Evolutionary conservation across 2,888 invertebrate genomes (phyloP).

Genomic region (Achlya flavicornis): DNA sequence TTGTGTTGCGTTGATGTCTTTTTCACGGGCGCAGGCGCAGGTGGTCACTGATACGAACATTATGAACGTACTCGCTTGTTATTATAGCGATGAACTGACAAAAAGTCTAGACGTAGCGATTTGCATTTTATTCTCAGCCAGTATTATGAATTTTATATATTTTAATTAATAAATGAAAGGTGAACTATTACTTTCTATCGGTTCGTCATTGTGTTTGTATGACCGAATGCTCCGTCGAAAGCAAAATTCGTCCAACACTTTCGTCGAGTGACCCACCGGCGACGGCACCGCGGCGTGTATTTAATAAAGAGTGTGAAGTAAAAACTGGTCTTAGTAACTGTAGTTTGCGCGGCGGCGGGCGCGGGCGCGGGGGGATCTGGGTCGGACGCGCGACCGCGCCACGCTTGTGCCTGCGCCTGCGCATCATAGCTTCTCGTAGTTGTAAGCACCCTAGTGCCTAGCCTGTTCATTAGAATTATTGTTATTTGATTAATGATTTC

Average conservation of each 20-base stretch:
- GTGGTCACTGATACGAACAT: neutral
- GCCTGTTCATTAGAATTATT: neutral
- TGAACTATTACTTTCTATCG: conserved; percentile 77
- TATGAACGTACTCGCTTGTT: neutral
- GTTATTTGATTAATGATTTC: too few species aligned
- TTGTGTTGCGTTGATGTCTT: conserved; percentile 39
- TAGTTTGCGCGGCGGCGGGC: conserved; percentile 51
- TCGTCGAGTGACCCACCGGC: conserved; percentile 70
- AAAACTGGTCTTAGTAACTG: conserved; percentile 78
- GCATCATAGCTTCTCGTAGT: neutral
- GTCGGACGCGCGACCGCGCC: conserved; percentile 55
- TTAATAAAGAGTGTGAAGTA: conserved; percentile 61
- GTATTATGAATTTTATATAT: conserved; percentile 22
- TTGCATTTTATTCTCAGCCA: conserved; percentile 12
- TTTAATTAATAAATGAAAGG: conserved; percentile 47
- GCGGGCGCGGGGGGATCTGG: conserved; percentile 58
- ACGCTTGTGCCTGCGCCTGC: conserved; percentile 1
- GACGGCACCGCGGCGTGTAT: conserved; percentile 39
- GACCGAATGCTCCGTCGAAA: conserved; percentile 70
- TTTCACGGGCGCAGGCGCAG: conserved; percentile 7
- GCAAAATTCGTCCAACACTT: conserved; percentile 81
- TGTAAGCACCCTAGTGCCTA: neutral
- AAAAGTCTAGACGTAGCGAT: conserved; percentile 29
- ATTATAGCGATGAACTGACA: neutral
- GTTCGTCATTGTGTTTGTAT: conserved; percentile 45